Percentiles rank a stretch among this genome's conserved stretches.
Conservation (phyloP, 2,888 invertebrate species). For the Eumacrocentrus americanus region DNA sequence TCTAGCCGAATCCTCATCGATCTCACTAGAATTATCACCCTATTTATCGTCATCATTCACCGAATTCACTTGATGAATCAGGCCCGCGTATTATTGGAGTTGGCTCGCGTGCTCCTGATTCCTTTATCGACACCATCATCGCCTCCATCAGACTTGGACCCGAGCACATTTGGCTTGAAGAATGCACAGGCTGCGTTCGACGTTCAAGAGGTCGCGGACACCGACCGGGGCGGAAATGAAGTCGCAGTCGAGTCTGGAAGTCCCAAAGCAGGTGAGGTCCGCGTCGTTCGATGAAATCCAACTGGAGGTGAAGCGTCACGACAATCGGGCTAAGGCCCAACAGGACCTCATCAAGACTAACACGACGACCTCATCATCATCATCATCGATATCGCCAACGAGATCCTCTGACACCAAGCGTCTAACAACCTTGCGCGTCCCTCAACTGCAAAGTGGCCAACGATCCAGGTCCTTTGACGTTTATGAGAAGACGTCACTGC, state of each 20-base stretch:
- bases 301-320: constrained; percentile 74
- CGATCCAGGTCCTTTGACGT: constrained; percentile 84
- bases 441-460: constrained; percentile 69
- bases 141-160: neutral
- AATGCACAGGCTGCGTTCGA: constrained; percentile 83
- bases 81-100: no score
- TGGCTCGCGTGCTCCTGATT: constrained; percentile 21
- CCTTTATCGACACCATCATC: neutral
- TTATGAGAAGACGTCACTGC: constrained; percentile 66
- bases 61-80: no score
- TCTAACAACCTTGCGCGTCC: constrained; percentile 66
- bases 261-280: constrained; percentile 88
- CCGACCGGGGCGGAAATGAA: constrained; percentile 91
- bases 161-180: constrained; percentile 47
- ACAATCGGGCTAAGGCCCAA: constrained; percentile 44
- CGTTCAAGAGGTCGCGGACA: constrained; percentile 85
- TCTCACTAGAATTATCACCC: no score
- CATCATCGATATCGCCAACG: constrained; percentile 53
- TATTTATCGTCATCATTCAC: no score
- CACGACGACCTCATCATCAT: constrained; percentile 48
- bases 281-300: constrained; percentile 91
- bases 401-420: neutral
- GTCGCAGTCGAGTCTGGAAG: constrained; percentile 88
- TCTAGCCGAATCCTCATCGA: no score
- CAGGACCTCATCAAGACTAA: constrained; percentile 32